These are phyloP conservation scores for Archips xylosteana DNA, from an alignment of 2,888 invertebrate species.

Conservation along the genomic window DNA sequence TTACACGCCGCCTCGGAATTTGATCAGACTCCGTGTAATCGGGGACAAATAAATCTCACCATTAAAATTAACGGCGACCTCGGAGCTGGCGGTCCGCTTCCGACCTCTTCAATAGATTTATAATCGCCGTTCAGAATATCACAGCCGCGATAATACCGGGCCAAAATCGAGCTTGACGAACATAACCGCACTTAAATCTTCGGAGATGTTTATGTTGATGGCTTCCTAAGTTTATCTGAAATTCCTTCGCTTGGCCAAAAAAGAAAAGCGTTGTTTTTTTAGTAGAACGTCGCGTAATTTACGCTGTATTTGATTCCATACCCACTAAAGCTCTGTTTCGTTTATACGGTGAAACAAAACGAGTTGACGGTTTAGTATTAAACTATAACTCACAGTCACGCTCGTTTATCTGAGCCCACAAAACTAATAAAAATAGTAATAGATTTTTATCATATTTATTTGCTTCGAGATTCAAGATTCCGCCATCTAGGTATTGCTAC, in stretches of 20 bases:
- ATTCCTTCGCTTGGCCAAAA: background rate
- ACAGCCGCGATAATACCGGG: constrained; percentile 60
- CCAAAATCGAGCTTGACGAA: constrained; percentile 34
- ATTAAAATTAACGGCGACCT: constrained; percentile 77
- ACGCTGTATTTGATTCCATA: too few relatives aligned
- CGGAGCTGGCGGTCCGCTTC: constrained; percentile 59
- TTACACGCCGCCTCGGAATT: constrained; percentile 66
- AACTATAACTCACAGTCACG: too few relatives aligned
- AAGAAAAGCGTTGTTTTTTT: too few relatives aligned
- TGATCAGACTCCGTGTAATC: constrained; percentile 76
- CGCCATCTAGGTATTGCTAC: too few relatives aligned
- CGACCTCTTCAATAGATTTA: constrained; percentile 78
- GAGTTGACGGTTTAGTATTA: too few relatives aligned
- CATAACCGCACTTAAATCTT: constrained; percentile 21
- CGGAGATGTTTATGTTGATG: constrained; percentile 8
- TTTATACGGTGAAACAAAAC: too few relatives aligned
- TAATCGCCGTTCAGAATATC: constrained; percentile 72
- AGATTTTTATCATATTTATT: too few relatives aligned
- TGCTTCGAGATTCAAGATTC: too few relatives aligned
- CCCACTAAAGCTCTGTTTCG: too few relatives aligned
- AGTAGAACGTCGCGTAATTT: too few relatives aligned
- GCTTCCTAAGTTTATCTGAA: background rate
- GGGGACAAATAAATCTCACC: constrained; percentile 78
- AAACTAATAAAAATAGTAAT: too few relatives aligned
- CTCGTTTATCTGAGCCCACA: too few relatives aligned